phyloP scores from a whole-genome alignment of 2,888 invertebrate genomes.

The Gastracanthus pulcherrimus region DNA sequence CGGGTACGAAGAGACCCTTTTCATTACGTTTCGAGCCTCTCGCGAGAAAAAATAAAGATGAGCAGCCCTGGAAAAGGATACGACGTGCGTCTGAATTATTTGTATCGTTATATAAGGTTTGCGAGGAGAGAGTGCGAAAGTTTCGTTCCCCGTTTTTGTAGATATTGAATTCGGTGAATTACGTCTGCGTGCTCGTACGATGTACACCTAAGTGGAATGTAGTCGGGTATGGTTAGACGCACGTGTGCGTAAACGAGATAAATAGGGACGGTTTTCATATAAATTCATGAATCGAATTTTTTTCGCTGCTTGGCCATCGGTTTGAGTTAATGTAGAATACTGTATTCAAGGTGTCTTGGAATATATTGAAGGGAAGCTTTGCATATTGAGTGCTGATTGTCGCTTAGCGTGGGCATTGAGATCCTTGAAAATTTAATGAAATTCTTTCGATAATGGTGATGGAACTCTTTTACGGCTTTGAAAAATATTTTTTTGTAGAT shows the following conservation, averaged over 20 bases:
- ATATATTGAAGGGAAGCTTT: not conserved
- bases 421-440: not conserved
- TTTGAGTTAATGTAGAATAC: not conserved
- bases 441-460: too few species aligned
- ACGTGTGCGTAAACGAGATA: not conserved
- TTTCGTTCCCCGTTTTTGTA: not conserved
- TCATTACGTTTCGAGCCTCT: not conserved
- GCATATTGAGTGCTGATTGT: not conserved
- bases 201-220: too few species aligned
- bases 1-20: conserved; percentile 16
- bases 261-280: not conserved
- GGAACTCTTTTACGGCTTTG: too few species aligned
- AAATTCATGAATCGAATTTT: not conserved
- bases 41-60: not conserved
- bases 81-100: conserved; percentile 27
- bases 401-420: not conserved
- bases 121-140: not conserved
- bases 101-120: not conserved
- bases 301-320: not conserved
- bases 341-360: not conserved
- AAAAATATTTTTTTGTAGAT: too few species aligned
- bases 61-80: too few species aligned
- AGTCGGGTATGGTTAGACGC: not conserved
- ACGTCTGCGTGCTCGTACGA: too few species aligned
- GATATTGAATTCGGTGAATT: too few species aligned